Evolutionary conservation across 2,113 vertebrate genomes (phyloP), one percentile per base, ranked within the genome.

Genomic region (Solea senegalensis): DNA sequence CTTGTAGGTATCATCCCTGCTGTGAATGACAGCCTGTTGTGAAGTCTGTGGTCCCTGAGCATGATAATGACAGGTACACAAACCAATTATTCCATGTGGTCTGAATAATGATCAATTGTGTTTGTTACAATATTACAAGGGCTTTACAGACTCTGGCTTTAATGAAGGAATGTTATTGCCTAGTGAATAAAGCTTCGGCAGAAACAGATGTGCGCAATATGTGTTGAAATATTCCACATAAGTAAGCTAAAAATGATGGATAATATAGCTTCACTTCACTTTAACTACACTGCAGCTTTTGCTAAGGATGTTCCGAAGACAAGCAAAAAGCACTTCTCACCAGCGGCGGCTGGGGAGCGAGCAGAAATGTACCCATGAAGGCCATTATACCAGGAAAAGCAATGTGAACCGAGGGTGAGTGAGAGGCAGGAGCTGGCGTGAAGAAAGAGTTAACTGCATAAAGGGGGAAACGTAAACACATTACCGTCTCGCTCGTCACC

Each of bases 381-480:
- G 68, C 69, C 82, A 77, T 81, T 72, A 68, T 15, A 41, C 45
- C 46, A 41, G 65, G 71, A 57, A n/a, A 41, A 69, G 72, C 45
- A 55, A 52, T 76, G 61, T 59, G 78, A 74, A 61, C 26, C 7
- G 34, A 62, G 84, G 75, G 62, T 74, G 72, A 74, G 61, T 56
- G 56, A 8, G 10, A 75, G 80, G 61, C 65, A 73, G 49, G 55
- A 78, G 69, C 26, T 9, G 52, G 52, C 56, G 84, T 61, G 63
- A 80, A 65, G 74, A 87, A 88, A 84, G 86, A 79, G 89, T 91
- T 91, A 88, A 90, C 87, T 67, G 86, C 81, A 90, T 90, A 88
- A 87, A 87, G 87, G 80, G 72, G 81, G 34, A 86, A 91, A 83
- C 85, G 85, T 90, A 90, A 90, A 90, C 89, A 91, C 84, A 91